phyloP scores from a whole-genome alignment of 2,113 vertebrate species.

The Leptocoma aspasia region DNA sequence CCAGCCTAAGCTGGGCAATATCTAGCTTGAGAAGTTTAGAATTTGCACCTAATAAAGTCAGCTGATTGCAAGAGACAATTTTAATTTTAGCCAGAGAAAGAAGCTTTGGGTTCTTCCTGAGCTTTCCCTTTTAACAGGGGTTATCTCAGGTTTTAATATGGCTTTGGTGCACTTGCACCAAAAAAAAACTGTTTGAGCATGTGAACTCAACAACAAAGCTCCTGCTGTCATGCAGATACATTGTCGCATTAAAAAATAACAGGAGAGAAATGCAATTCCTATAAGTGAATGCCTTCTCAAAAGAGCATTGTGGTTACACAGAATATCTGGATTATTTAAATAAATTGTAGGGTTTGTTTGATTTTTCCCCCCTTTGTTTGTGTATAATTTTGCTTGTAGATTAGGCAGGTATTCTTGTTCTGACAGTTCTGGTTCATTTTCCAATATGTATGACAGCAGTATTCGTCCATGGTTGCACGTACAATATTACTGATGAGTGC shows the following conservation, averaged over 20 bases:
- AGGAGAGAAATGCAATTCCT: neutral
- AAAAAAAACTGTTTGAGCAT: neutral
- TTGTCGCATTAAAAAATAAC: neutral
- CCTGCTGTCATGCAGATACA: neutral
- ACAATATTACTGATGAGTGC: neutral
- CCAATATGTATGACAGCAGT: neutral
- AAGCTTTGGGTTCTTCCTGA: neutral
- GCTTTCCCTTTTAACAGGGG: neutral
- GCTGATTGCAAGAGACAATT: neutral
- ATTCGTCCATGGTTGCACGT: neutral
- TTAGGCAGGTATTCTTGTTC: neutral
- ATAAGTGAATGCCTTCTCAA: neutral
- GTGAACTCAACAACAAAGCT: neutral
- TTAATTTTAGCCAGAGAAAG: constrained; percentile 36
- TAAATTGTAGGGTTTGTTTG: neutral
- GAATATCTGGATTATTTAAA: neutral
- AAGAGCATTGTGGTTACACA: neutral
- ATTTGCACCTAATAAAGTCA: neutral
- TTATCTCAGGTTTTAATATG: neutral
- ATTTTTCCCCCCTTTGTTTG: neutral
- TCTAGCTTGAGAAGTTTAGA: neutral
- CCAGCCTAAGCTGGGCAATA: constrained; percentile 11
- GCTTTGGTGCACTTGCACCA: neutral
- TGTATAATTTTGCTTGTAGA: neutral
- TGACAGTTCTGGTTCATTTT: neutral